Base-by-base conservation (phyloP, 2,888 invertebrate species). In the Dione vanillae region DNA sequence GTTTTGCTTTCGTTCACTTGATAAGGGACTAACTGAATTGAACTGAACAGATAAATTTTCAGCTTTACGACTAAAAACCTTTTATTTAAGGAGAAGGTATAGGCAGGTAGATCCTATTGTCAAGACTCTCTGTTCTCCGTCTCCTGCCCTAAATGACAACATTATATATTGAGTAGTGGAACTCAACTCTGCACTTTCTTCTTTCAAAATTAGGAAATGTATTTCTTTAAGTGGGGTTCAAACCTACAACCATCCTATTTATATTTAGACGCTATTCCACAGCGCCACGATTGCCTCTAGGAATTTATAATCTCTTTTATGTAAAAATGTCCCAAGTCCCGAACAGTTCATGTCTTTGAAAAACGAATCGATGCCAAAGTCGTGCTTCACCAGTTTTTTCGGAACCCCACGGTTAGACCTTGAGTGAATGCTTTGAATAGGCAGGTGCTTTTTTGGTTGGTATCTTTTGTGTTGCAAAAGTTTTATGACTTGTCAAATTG, bases 331-430 rank as follows among this genome's bases (percentile, higher is more conserved):
- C 27, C 49, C 37, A 64, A 64, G 16, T 27, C 27, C 49, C 37
- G 51, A 64, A 51, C 12, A 16, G 10, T 62, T 16, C 14, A 35
- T 61, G 27, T 27, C 11, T 61, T 64, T 52, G 67, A 70, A 72
- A 65, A 67, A 20, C 54, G 19, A 65, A 65, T 68, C 61, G 61
- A 66, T 64, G 61, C 61, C 49, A 41, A 41, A 62, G 54, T 73
- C 68, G 68, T 71, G 71, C 71, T 73, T 73, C 54, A 61, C 68
- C 68, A 81, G 80, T 86, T 89, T 90, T 89, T 80, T 64, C 71
- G 85, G 85, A 85, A 86, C 70, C 88, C 89, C 82, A 86, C 86
- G 83, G 89, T 80, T 83, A 85, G 84, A 76, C 88, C 89, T 90
- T 89, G 89, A 82, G 77, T 78, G 83, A 83, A 85, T 85, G 80